A percentile compares a stretch with the other conserved stretches of the same genome.
phyloP scores from a whole-genome alignment of 2,113 vertebrate genomes.

The Anser brachyrhynchus region DNA sequence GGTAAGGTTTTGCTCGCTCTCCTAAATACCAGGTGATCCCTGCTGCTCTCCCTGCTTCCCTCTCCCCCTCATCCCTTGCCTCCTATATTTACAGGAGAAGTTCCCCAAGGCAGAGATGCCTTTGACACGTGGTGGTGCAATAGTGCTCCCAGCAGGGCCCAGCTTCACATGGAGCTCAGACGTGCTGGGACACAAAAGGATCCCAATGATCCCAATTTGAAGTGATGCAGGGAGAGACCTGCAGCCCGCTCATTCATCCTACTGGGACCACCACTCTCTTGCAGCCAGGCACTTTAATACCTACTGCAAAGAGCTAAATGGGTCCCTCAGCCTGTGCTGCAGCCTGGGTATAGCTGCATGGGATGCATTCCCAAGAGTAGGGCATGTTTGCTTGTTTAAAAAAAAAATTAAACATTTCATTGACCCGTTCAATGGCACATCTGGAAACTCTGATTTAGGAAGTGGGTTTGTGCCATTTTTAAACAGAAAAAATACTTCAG shows the following conservation, averaged over 20 bases:
- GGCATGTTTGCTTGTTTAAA: background rate
- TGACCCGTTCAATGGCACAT: background rate
- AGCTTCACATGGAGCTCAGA: background rate
- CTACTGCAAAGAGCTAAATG: background rate
- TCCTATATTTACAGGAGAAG: background rate
- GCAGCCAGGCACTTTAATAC: background rate
- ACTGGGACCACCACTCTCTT: background rate
- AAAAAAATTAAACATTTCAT: background rate
- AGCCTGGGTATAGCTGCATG: background rate
- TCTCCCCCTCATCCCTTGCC: background rate
- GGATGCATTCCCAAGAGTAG: background rate
- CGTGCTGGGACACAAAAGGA: background rate
- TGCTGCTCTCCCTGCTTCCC: background rate
- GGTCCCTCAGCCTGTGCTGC: background rate
- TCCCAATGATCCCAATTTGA: background rate
- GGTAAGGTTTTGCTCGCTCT: background rate
- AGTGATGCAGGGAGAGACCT: background rate
- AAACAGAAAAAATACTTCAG: slow-evolving; percentile 2
- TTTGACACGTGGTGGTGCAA: background rate
- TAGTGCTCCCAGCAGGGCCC: background rate
- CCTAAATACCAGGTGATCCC: background rate
- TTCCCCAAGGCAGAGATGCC: background rate
- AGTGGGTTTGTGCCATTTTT: background rate
- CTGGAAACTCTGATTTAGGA: background rate
- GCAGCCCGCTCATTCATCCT: background rate